Percentiles rank a stretch among this genome's conserved stretches.
These are phyloP conservation scores for Phoxinus dragarum DNA, from an alignment of 2,797 vertebrate species.

Conservation along the genomic window DNA sequence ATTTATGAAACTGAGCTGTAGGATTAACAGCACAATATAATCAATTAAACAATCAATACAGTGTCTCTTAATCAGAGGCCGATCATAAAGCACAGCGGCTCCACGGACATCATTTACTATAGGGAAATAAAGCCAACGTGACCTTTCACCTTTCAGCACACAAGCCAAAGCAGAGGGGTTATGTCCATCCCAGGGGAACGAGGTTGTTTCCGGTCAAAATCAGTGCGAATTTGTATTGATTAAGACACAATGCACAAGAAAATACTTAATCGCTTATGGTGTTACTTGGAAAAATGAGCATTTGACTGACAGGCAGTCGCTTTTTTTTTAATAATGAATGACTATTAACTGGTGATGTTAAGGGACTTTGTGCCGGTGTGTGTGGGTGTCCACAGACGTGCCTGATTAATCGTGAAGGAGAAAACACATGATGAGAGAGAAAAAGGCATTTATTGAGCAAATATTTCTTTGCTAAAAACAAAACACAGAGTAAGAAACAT, in stretches of 20 bases:
- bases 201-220: not conserved
- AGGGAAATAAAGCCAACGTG: not conserved
- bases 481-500: not conserved
- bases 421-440: not conserved
- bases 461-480: not conserved
- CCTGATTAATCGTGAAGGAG: not conserved
- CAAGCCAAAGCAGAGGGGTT: too few species aligned
- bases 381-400: not conserved
- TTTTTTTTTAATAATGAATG: not conserved
- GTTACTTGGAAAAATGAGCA: not conserved
- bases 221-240: not conserved
- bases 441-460: constrained; percentile 20
- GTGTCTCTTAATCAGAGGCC: constrained; percentile 28
- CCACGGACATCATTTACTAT: not conserved
- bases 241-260: not conserved
- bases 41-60: constrained; percentile 41
- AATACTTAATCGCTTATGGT: not conserved
- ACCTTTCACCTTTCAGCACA: constrained; percentile 23
- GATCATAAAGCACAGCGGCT: not conserved
- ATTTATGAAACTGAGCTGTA: not conserved
- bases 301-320: not conserved
- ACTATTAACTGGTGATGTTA: not conserved
- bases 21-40: constrained; percentile 30
- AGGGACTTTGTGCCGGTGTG: not conserved
- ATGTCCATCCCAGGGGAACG: not conserved